Evolutionary conservation across 2,113 vertebrate genomes (phyloP).

Genomic region (Suricata suricatta): DNA sequence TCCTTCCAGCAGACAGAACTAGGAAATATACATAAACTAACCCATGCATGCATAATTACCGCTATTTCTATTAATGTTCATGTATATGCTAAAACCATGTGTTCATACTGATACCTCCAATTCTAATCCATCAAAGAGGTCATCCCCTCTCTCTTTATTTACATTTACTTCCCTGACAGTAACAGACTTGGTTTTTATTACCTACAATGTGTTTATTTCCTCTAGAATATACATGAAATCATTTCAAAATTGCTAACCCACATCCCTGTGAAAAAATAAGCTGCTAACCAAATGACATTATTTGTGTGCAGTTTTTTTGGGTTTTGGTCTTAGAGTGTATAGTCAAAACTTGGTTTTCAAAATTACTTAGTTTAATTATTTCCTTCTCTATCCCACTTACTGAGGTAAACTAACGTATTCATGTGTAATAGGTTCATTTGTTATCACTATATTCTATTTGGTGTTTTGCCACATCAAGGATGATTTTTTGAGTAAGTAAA

Average conservation of each 20-base stretch:
- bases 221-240: background rate
- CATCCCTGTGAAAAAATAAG: background rate
- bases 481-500: background rate
- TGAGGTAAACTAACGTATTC: background rate
- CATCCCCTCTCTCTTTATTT: background rate
- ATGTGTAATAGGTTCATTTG: background rate
- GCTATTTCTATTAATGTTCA: background rate
- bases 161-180: background rate
- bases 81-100: background rate
- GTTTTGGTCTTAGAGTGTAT: background rate
- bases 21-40: background rate
- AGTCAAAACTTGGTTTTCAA: constrained; percentile 2
- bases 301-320: background rate
- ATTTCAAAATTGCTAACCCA: constrained; percentile 27
- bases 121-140: background rate
- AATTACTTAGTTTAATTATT: background rate
- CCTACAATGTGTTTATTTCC: background rate
- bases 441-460: background rate
- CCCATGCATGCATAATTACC: background rate
- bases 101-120: background rate
- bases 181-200: background rate
- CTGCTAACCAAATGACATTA: background rate
- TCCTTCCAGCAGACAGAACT: background rate
- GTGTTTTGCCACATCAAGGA: background rate
- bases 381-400: background rate